phyloP scores from a whole-genome alignment of 2,113 vertebrate genomes.

The cattle (Bos taurus) region DNA sequence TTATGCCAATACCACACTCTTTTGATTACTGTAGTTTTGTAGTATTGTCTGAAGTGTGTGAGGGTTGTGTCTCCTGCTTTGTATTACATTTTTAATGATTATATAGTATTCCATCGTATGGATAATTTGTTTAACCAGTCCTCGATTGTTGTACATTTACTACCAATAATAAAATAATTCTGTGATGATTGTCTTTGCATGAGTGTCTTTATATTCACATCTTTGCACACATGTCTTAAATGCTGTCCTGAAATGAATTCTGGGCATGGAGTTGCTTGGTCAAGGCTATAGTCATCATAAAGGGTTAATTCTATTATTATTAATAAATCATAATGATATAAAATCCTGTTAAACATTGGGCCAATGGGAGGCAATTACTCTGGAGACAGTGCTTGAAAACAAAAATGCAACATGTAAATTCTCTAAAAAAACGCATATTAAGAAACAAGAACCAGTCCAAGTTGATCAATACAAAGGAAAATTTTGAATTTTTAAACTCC shows the following conservation, averaged over 20 bases:
- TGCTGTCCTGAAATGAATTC: constrained; percentile 22
- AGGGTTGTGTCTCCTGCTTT: not conserved
- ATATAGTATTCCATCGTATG: not conserved
- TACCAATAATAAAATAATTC: constrained; percentile 10
- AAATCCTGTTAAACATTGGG: not conserved
- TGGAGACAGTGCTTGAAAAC: not conserved
- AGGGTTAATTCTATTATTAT: not conserved
- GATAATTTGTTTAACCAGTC: not conserved
- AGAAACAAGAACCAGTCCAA: not conserved
- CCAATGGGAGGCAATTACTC: not conserved
- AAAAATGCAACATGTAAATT: not conserved
- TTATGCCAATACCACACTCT: not conserved
- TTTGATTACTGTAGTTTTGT: not conserved
- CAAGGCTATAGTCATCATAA: not conserved
- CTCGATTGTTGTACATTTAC: not conserved
- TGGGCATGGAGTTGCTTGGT: not conserved
- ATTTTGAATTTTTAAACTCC: not conserved
- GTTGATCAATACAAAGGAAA: not conserved
- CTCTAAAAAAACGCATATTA: not conserved
- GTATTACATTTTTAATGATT: not conserved
- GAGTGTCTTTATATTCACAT: not conserved
- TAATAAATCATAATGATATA: constrained; percentile 7
- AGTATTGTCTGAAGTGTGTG: not conserved
- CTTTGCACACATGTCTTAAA: not conserved
- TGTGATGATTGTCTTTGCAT: not conserved